Evolutionary conservation across 2,888 invertebrate genomes (phyloP).

Genomic region (Stenurella melanura): DNA sequence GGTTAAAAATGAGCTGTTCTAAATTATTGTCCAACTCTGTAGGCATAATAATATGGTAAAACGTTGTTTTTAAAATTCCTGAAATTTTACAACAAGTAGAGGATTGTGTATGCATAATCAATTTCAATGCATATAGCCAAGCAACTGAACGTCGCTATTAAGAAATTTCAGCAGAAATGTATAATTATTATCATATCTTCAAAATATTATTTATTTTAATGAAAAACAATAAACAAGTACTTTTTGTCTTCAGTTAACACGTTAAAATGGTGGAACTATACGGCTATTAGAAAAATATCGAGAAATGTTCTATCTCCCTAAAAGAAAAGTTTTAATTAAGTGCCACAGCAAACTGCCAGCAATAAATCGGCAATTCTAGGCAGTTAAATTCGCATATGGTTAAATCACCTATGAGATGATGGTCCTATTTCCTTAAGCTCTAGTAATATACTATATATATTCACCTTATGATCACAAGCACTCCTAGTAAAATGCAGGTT

Average conservation of each 20-base stretch:
- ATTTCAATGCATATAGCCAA: no score
- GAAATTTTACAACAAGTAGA: no score
- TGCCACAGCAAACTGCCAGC: slow-evolving; percentile 47
- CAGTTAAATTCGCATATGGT: slow-evolving; percentile 55
- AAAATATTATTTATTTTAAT: slow-evolving; percentile 4
- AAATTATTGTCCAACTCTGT: no score
- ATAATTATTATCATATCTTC: no score
- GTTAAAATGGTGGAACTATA: slow-evolving; percentile 18
- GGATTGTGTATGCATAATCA: no score
- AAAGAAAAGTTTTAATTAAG: slow-evolving; percentile 57
- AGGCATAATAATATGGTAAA: no score
- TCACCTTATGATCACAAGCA: slow-evolving; percentile 57
- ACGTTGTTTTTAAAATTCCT: no score
- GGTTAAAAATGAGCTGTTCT: no score
- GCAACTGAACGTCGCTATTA: no score
- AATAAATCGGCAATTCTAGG: slow-evolving; percentile 53
- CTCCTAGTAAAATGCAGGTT: slow-evolving; percentile 52
- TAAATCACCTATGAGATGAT: slow-evolving; percentile 53
- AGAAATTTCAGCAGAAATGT: no score
- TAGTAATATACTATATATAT: slow-evolving; percentile 60
- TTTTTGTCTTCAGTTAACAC: not conserved
- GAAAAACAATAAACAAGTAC: not conserved
- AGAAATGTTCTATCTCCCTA: slow-evolving; percentile 44
- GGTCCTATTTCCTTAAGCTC: slow-evolving; percentile 58
- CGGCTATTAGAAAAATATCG: slow-evolving; percentile 26